These are phyloP conservation scores for Pseudomyrmex flavicornis DNA, from an alignment of 1,140 invertebrate species.

Conservation along the genomic window DNA sequence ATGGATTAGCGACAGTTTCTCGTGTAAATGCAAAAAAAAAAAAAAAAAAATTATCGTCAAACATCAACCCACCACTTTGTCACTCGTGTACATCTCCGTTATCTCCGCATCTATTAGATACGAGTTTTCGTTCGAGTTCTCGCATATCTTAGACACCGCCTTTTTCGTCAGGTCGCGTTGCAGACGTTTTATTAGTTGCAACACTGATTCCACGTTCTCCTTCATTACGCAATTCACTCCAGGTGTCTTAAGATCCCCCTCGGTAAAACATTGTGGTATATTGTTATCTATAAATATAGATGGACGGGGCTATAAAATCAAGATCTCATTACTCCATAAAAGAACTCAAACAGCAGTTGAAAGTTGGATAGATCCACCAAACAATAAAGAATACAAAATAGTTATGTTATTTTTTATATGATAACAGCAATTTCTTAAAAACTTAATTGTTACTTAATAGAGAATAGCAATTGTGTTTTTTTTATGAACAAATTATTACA, in stretches of 20 bases:
- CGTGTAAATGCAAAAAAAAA: no score
- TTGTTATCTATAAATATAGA: slow-evolving; percentile 84
- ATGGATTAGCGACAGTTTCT: background rate
- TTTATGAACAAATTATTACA: no score
- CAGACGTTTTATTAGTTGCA: slow-evolving; percentile 87
- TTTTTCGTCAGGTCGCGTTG: slow-evolving; percentile 86
- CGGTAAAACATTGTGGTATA: slow-evolving; percentile 86
- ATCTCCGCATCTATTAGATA: slow-evolving; percentile 87
- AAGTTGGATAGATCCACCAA: no score
- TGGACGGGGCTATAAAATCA: slow-evolving; percentile 42
- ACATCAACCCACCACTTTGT: slow-evolving; percentile 76
- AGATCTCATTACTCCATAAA: slow-evolving; percentile 13
- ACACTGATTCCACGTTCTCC: slow-evolving; percentile 86
- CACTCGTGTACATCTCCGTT: slow-evolving; percentile 76
- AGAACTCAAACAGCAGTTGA: background rate
- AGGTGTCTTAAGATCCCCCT: slow-evolving; percentile 82
- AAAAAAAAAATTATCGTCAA: slow-evolving; percentile 11
- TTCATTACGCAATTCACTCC: slow-evolving; percentile 87
- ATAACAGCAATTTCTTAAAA: no score
- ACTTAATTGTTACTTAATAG: no score
- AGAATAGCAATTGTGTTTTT: no score
- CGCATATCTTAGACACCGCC: slow-evolving; percentile 87
- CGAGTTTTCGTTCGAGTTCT: slow-evolving; percentile 83
- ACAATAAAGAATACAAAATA: no score
- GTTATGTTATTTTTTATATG: no score